Evolutionary conservation across 2,888 invertebrate species (phyloP), one percentile per base, ranked within the genome.

Genomic region (Eupithecia vulgata): DNA sequence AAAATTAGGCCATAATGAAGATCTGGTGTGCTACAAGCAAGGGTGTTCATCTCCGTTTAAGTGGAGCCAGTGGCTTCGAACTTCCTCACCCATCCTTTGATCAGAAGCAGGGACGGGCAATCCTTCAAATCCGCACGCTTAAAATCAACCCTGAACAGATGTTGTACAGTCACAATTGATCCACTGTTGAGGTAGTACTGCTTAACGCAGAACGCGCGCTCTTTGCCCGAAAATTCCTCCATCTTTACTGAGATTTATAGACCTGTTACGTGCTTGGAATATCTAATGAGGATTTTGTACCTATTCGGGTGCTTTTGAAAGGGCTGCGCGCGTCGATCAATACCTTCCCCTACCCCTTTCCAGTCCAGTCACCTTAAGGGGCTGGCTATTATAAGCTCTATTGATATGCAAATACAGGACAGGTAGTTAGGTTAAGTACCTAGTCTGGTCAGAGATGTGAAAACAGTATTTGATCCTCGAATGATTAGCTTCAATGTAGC

Each of bases 121-220:
- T 74, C 65, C 59, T 37, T 74, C 1, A 74, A 25, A 10, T 74
- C 68, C 0, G 17, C 65, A 1, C 64, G 45, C 2, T 66, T 7
- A 17, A 59, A 74, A 21, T 74, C 71, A 1, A 68, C 34, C 6
- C 71, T 35, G 40, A 68, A 74, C 1, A 74, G n/a, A 40, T 68
- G 71, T 8, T 71, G 68, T 5, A 74, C 74, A 4, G 68, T 52
- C 37, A 74, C 61, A 34, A 71, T 35, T 15, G 74, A 74, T 0
- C 65, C 71, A 17, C 21, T 66, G 68, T 74, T 74, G 42, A 74
- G 52, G 57, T 74, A 72, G 21, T 64, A 70, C 5, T 72, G 69
- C 21, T 72, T 69, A 0, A 67, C 68, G 61, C 69, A 75, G 45
- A 67, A 74, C 35, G 48, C 72, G 67, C 72, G 61, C 42, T 71